Conservation (phyloP, 2,888 invertebrate genomes). For the Troglohyphantes excavatus region DNA sequence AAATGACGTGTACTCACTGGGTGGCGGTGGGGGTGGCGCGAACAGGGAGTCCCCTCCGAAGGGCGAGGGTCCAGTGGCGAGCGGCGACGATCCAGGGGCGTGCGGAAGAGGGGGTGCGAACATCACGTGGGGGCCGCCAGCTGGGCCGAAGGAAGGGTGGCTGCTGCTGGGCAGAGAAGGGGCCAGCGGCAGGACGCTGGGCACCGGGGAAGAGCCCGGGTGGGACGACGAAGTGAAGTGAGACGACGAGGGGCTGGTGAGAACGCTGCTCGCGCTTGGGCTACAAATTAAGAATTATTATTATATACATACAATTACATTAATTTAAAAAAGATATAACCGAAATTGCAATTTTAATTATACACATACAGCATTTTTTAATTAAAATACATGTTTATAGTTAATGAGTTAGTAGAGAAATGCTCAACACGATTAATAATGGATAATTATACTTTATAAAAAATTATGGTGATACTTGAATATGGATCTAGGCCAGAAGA, state of each 20-base stretch:
- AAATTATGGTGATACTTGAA: too few species aligned
- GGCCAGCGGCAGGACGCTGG: constrained; percentile 64
- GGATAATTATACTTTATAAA: too few species aligned
- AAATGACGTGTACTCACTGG: constrained; percentile 73
- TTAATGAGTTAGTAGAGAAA: too few species aligned
- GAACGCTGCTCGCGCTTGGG: constrained; percentile 52
- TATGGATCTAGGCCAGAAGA: too few species aligned
- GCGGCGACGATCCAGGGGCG: constrained; percentile 77
- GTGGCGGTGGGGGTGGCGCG: constrained; percentile 73
- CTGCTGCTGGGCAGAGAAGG: constrained; percentile 68
- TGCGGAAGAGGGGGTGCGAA: constrained; percentile 80
- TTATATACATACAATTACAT: too few species aligned
- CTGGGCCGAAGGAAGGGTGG: constrained; percentile 27
- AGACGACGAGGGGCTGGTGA: constrained; percentile 46
- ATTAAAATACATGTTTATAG: too few species aligned
- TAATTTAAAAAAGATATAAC: too few species aligned
- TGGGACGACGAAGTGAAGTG: constrained; percentile 60
- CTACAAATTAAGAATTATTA: constrained; percentile 40
- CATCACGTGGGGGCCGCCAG: constrained; percentile 79
- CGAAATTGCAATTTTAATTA: too few species aligned
- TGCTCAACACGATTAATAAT: too few species aligned
- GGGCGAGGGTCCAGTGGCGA: constrained; percentile 77
- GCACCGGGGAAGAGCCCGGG: constrained; percentile 51
- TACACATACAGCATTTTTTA: too few species aligned
- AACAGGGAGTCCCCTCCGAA: constrained; percentile 80